Base-by-base conservation (phyloP, 1,140 invertebrate genomes). In the Telenomus remus region DNA sequence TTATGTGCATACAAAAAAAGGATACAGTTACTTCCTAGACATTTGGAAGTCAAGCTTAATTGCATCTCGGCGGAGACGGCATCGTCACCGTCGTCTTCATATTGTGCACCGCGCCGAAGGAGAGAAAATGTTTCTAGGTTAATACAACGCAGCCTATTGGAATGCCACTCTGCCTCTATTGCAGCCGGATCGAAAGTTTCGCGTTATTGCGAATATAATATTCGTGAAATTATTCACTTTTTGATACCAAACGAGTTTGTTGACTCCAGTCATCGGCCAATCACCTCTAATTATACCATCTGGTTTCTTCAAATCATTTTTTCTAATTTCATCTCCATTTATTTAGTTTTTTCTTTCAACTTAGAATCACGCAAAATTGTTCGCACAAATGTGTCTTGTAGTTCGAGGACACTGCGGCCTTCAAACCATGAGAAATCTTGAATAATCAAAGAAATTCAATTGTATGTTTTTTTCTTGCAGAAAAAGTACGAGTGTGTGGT, bases 1-100 rank as follows among this genome's bases (percentile, higher is more conserved):
- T 79, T 75, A 72, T 70, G 50, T 43, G 63, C 57, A 54, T 27
- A 6, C 19, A 66, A 73, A 79, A 74, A 79, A 76, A 76, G 42
- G 65, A 64, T 79, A 79, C 78, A 79, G 78, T 79, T 79, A 79
- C 78, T 76, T 74, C 78, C 78, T 76, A 79, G 78, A 77, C 73
- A 77, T 70, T 74, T 79, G 50, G 74, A 79, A 77, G 70, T 69
- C 70, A 53, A 57, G 51, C 68, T 79, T 79, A 76, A 79, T 76
- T 79, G 60, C 77, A 65, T 61, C 64, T 68, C 59, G 55, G 54
- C 49, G 49, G 57, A 75, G 68, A 76, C 77, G 68, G 64, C 71
- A 63, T 71, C 66, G 72, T 71, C 77, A 64, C 64, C 69, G 44
- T 70, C 68, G 66, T 76, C 73, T 56, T 70, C 66, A 69, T 76